phyloP scores from a whole-genome alignment of 2,113 vertebrate genomes.

The Mustelus asterias region DNA sequence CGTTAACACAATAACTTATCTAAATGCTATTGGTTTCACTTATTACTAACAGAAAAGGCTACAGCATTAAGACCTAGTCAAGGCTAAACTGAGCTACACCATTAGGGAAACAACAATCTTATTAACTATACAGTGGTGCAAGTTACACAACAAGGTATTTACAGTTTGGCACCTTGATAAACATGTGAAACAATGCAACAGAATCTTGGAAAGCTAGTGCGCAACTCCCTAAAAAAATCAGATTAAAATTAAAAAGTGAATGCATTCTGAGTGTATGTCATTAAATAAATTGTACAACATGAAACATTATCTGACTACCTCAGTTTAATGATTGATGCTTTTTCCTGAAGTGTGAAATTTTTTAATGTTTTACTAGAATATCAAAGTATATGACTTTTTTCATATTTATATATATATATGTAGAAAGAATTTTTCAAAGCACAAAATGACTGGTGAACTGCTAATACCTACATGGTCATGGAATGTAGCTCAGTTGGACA shows the following conservation, averaged over 20 bases:
- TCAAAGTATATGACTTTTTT: slow-evolving; percentile 61
- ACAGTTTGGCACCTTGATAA: slow-evolving; percentile 61
- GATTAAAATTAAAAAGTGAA: background rate
- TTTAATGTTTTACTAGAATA: slow-evolving; percentile 62
- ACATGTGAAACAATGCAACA: slow-evolving; percentile 53
- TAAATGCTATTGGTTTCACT: slow-evolving; percentile 58
- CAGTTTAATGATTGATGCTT: slow-evolving; percentile 49
- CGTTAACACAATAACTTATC: slow-evolving; percentile 51
- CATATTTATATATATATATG: slow-evolving; percentile 40
- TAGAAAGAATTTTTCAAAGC: slow-evolving; percentile 70
- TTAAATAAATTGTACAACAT: slow-evolving; percentile 54
- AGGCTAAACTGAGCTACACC: slow-evolving; percentile 59
- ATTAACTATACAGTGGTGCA: slow-evolving; percentile 54
- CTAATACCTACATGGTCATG: slow-evolving; percentile 62
- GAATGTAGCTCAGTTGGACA: slow-evolving; percentile 68
- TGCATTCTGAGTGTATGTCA: slow-evolving; percentile 39
- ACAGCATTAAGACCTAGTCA: slow-evolving; percentile 55
- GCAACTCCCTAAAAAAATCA: slow-evolving; percentile 50
- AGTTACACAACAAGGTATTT: slow-evolving; percentile 56
- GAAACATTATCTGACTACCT: slow-evolving; percentile 47
- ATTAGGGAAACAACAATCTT: slow-evolving; percentile 53
- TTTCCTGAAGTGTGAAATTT: slow-evolving; percentile 60
- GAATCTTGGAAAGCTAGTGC: slow-evolving; percentile 52
- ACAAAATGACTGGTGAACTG: slow-evolving; percentile 62
- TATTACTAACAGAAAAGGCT: slow-evolving; percentile 51